phyloP scores from a whole-genome alignment of 2,797 vertebrate species.

The Melanotaenia nigrans region DNA sequence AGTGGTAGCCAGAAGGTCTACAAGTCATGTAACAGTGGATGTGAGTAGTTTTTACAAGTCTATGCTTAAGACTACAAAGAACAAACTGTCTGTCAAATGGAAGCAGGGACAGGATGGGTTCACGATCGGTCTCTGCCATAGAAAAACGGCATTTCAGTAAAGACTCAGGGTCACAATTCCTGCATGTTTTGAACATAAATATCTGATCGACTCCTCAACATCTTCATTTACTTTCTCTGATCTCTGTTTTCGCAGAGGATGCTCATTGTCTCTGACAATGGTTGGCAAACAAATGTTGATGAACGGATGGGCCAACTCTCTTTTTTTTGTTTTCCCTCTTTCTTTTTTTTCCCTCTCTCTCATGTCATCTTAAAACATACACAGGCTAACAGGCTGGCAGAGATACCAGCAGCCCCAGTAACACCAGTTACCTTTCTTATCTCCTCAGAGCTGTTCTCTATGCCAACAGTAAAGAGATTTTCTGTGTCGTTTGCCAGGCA shows the following conservation, averaged over 20 bases:
- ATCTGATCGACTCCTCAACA: constrained; percentile 1
- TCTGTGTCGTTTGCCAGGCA: constrained; percentile 99
- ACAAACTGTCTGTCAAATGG: background rate
- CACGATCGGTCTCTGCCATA: background rate
- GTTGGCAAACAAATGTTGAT: constrained; percentile 36
- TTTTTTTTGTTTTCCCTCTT: constrained; percentile 19
- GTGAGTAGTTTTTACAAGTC: no score
- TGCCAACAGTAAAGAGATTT: constrained; percentile 99
- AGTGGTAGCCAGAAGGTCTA: no score
- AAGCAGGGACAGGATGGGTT: background rate
- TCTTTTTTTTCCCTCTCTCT: background rate
- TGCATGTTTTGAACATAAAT: background rate
- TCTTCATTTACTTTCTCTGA: constrained; percentile 7
- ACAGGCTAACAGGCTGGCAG: constrained; percentile 39
- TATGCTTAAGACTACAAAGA: background rate
- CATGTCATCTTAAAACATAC: constrained; percentile 9
- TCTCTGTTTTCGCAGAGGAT: constrained; percentile 23
- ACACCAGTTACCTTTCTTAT: constrained; percentile 90
- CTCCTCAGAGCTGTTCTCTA: constrained; percentile 99
- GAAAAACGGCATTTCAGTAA: constrained; percentile 1
- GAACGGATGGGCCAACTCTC: constrained; percentile 29
- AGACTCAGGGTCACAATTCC: constrained; percentile 7
- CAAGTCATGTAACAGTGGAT: no score
- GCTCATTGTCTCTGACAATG: constrained; percentile 32
- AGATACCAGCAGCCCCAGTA: constrained; percentile 71